Base-by-base conservation (phyloP, 2,888 invertebrate genomes). In the Hylaea fasciaria region DNA sequence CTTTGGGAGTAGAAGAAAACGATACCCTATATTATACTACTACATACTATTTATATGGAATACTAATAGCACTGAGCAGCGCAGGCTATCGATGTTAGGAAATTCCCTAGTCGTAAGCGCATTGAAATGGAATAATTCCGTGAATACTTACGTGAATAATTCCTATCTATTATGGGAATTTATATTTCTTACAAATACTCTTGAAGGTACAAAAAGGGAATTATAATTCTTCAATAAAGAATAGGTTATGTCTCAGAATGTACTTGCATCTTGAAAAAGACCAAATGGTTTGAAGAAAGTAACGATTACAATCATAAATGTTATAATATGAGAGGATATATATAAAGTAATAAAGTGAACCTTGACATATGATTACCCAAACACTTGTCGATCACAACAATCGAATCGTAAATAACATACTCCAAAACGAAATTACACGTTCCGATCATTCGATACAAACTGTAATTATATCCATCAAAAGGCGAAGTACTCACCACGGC, bases 401-500 rank as follows among this genome's bases (percentile, higher is more conserved):
- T 59, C 47, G 54, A 55, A 50, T 65, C 39, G 53, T 62, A 58
- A 65, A 71, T 66, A 51, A 68, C 40, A 59, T 55, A 50, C 71
- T 65, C 51, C 66, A 61, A 72, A 71, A 69, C 65, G 52, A 77
- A 78, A 76, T 75, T 70, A 73, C 63, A 74, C 47, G 66, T 78
- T 73, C 70, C 66, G 68, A 66, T 39, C 51, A 61, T 75, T 69
- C 70, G 65, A 74, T 71, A 71, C 62, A 70, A 72, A 77, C 71
- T 71, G 66, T 74, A 77, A 76, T 76, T 74, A 77, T 74, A 73
- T 77, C 74, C 77, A 77, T 84, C 77, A 82, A 81, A 81, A 74
- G 74, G 66, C 70, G 65, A 72, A 72, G 77, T 74, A 70, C 71
- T 71, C 69, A 49, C 57, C 48, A 58, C 28, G 52, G 51, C 73